These are phyloP conservation scores for Acestrorhynchus altus DNA, from an alignment of 2,797 vertebrate genomes.

Conservation along the genomic window DNA sequence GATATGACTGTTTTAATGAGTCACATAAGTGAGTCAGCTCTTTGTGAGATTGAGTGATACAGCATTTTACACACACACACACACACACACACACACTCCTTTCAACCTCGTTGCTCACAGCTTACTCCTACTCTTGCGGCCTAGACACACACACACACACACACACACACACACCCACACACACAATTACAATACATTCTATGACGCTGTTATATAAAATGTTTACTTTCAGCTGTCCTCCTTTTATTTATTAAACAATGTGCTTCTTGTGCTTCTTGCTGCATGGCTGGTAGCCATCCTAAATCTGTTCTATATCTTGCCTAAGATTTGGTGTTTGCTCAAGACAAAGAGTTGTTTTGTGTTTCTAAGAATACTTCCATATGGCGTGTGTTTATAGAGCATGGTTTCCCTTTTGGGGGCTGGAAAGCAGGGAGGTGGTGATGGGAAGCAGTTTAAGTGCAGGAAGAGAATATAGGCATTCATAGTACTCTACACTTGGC, in stretches of 20 bases:
- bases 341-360: constrained; percentile 47
- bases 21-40: constrained; percentile 34
- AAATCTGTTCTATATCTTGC: constrained; percentile 29
- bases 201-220: constrained; percentile 7
- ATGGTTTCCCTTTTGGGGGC: not conserved
- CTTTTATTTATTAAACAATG: constrained; percentile 14
- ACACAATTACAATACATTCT: constrained; percentile 7
- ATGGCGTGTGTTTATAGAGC: constrained; percentile 43
- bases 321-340: constrained; percentile 36
- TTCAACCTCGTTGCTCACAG: constrained; percentile 18
- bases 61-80: constrained; percentile 42
- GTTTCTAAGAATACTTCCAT: constrained; percentile 47
- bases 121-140: constrained; percentile 24
- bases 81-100: not conserved
- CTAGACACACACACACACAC: constrained; percentile 26
- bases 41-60: constrained; percentile 41
- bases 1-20: constrained; percentile 49
- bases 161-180: constrained; percentile 35
- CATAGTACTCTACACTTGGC: not conserved
- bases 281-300: constrained; percentile 17
- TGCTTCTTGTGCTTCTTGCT: constrained; percentile 39
- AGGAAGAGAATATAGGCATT: not conserved
- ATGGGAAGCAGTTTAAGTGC: constrained; percentile 8
- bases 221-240: constrained; percentile 14
- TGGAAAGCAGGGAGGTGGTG: constrained; percentile 9